Evolutionary conservation across 1,140 invertebrate species (phyloP).

Genomic region (Arion vulgaris): DNA sequence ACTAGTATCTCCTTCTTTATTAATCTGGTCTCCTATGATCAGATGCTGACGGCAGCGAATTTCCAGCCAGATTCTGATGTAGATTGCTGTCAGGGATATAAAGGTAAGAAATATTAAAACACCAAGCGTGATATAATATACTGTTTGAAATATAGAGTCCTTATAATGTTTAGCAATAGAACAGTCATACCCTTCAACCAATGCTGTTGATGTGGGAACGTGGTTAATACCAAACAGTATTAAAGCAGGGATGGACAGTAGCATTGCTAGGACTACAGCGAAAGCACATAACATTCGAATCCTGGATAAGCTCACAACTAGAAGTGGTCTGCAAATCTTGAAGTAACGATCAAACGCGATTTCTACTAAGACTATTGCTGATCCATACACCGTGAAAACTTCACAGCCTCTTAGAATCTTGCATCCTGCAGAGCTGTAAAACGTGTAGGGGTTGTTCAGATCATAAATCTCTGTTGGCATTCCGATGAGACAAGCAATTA

Average conservation of each 20-base stretch:
- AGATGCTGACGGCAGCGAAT: constrained; percentile 48
- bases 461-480: constrained; percentile 61
- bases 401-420: constrained; percentile 47
- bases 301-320: constrained; percentile 51
- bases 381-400: constrained; percentile 55
- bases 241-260: constrained; percentile 45
- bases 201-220: constrained; percentile 30
- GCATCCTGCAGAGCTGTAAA: constrained; percentile 55
- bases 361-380: constrained; percentile 54
- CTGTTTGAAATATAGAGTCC: constrained; percentile 45
- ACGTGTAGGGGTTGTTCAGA: constrained; percentile 56
- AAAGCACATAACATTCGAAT: constrained; percentile 51
- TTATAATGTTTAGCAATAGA: constrained; percentile 51
- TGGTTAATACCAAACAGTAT: constrained; percentile 52
- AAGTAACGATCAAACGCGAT: constrained; percentile 63
- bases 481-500: constrained; percentile 57
- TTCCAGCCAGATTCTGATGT: constrained; percentile 58
- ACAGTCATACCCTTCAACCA: constrained; percentile 51
- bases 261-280: constrained; percentile 48
- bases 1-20: neutral
- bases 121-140: constrained; percentile 48
- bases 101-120: constrained; percentile 48
- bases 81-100: constrained; percentile 49
- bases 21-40: constrained; percentile 52
- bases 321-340: constrained; percentile 59